Evolutionary conservation across 2,888 invertebrate species (phyloP).

Genomic region (Fragum sueziense): DNA sequence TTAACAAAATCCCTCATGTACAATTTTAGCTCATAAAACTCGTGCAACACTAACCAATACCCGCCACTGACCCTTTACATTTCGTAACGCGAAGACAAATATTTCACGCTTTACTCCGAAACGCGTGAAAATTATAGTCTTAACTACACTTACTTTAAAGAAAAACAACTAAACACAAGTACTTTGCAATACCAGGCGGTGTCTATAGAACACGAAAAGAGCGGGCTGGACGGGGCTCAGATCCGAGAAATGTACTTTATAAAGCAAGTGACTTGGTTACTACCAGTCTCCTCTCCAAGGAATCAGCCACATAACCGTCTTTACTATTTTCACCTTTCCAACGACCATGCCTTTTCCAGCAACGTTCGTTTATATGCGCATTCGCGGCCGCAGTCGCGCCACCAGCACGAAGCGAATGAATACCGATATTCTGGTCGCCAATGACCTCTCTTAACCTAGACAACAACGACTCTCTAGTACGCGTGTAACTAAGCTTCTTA

Average conservation of each 20-base stretch:
- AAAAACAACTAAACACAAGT: too few relatives aligned
- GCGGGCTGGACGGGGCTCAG: neutral
- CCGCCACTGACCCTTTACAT: too few relatives aligned
- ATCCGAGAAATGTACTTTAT: neutral
- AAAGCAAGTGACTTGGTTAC: neutral
- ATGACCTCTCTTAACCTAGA: slow-evolving; percentile 1
- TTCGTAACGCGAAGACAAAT: too few relatives aligned
- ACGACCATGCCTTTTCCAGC: slow-evolving; percentile 37
- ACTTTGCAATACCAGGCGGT: too few relatives aligned
- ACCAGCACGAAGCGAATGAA: slow-evolving; percentile 26
- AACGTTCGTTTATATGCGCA: slow-evolving; percentile 25
- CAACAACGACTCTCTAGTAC: slow-evolving; percentile 18
- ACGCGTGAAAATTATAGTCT: too few relatives aligned
- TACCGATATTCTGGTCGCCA: slow-evolving; percentile 23
- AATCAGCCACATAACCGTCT: neutral
- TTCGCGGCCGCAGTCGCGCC: slow-evolving; percentile 30
- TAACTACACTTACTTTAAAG: too few relatives aligned
- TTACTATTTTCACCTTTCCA: slow-evolving; percentile 22
- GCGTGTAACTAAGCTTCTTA: slow-evolving; percentile 25
- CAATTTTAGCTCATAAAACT: too few relatives aligned
- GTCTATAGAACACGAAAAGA: too few relatives aligned
- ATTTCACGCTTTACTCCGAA: too few relatives aligned
- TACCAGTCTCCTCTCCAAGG: neutral
- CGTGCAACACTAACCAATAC: too few relatives aligned
- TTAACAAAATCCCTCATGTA: too few relatives aligned